Conservation (phyloP, 2,797 vertebrate species). For the Salmo trutta region DNA sequence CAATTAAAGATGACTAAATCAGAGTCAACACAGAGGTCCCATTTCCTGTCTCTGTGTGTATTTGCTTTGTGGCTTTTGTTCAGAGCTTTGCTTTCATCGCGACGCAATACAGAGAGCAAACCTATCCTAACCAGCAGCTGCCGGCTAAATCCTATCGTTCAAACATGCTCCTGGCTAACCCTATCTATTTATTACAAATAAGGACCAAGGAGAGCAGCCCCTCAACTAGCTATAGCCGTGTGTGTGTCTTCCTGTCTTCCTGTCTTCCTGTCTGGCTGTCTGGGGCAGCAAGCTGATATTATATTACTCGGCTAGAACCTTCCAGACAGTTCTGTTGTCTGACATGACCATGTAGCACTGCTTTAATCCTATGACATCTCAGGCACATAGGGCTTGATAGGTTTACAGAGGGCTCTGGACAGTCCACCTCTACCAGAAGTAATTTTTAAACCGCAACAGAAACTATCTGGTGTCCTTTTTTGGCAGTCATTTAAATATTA, state of each 20-base stretch:
- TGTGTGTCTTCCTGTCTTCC: too few species aligned
- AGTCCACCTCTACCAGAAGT: slow-evolving; percentile 38
- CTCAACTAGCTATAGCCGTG: neutral
- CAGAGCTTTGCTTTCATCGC: slow-evolving; percentile 84
- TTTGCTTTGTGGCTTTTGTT: slow-evolving; percentile 73
- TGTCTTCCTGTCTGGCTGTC: neutral
- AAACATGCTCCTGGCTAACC: slow-evolving; percentile 73
- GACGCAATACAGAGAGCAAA: slow-evolving; percentile 79
- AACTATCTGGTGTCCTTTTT: slow-evolving; percentile 26
- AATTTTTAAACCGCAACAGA: slow-evolving; percentile 29
- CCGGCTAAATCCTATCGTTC: slow-evolving; percentile 89
- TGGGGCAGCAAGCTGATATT: neutral
- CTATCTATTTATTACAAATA: slow-evolving; percentile 74
- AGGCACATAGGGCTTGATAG: slow-evolving; percentile 69
- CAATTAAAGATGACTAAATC: slow-evolving; percentile 71
- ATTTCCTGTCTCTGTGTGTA: slow-evolving; percentile 44
- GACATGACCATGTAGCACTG: slow-evolving; percentile 47
- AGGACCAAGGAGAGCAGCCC: slow-evolving; percentile 57
- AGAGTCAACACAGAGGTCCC: slow-evolving; percentile 53
- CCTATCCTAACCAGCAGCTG: slow-evolving; percentile 82
- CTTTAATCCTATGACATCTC: slow-evolving; percentile 79
- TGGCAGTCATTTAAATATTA: slow-evolving; percentile 18
- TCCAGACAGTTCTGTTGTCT: slow-evolving; percentile 53
- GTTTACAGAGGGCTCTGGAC: slow-evolving; percentile 63
- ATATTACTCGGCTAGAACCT: slow-evolving; percentile 26